A percentile compares a stretch with the other conserved stretches of the same genome.
phyloP scores from a whole-genome alignment of 2,113 vertebrate species.

The Perccottus glenii region DNA sequence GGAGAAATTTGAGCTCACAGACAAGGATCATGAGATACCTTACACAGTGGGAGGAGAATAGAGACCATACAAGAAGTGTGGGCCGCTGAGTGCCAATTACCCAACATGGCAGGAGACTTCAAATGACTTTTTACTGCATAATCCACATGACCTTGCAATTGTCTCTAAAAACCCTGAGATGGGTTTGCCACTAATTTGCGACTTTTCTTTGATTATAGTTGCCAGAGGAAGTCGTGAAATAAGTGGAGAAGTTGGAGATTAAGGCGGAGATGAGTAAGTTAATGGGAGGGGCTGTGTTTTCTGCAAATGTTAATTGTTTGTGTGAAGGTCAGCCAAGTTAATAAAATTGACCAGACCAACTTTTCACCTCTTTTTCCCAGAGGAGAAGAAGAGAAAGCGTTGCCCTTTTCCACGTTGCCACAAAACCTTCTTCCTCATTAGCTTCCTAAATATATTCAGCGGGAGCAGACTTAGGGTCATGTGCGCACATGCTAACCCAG shows the following conservation, averaged over 20 bases:
- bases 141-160: conserved; percentile 39
- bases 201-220: conserved; percentile 19
- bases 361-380: conserved; percentile 64
- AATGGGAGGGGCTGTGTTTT: conserved; percentile 75
- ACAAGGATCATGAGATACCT: conserved; percentile 19
- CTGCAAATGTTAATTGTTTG: conserved; percentile 89
- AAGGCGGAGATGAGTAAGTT: conserved; percentile 56
- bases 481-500: conserved; percentile 43
- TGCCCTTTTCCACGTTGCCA: conserved; percentile 76
- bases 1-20: conserved; percentile 25
- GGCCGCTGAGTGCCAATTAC: conserved; percentile 46
- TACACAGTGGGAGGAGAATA: conserved; percentile 15
- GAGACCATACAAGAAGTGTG: background rate
- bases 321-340: conserved; percentile 85
- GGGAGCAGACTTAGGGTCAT: conserved; percentile 44
- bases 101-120: conserved; percentile 28
- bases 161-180: conserved; percentile 30
- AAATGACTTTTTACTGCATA: conserved; percentile 48
- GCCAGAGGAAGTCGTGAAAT: background rate
- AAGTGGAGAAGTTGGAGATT: conserved; percentile 47
- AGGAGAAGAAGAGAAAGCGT: conserved; percentile 66
- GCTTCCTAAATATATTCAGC: conserved; percentile 60
- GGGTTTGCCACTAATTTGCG: conserved; percentile 30
- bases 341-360: conserved; percentile 75
- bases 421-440: conserved; percentile 77